These are phyloP conservation scores for Melozone crissalis DNA, from an alignment of 2,113 vertebrate genomes.

Conservation along the genomic window DNA sequence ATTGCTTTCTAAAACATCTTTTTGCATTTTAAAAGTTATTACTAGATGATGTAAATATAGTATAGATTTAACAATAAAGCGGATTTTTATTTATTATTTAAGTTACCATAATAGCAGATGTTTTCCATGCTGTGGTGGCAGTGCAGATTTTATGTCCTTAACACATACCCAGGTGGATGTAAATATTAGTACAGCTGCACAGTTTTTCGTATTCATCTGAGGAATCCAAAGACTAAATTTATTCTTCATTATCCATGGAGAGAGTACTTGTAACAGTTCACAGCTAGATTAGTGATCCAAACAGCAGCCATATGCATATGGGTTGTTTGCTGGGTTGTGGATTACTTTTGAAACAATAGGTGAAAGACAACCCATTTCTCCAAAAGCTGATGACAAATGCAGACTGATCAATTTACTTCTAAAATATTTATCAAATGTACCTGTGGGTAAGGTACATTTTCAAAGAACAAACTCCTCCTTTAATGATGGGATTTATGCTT, in stretches of 20 bases:
- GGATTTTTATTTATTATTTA: background rate
- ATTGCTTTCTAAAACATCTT: background rate
- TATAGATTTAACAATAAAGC: background rate
- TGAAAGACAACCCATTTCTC: background rate
- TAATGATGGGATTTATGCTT: background rate
- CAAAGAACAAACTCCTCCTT: background rate
- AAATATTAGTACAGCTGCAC: conserved; percentile 43
- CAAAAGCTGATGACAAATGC: background rate
- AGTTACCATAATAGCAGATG: conserved; percentile 10
- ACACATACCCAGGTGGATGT: background rate
- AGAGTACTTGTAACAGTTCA: background rate
- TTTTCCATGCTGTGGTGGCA: background rate
- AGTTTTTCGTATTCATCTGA: background rate
- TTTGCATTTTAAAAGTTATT: background rate
- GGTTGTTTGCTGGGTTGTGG: background rate
- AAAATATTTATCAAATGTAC: background rate
- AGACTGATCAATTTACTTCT: background rate
- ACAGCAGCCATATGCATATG: background rate
- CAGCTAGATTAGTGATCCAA: background rate
- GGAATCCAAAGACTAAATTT: conserved; percentile 17
- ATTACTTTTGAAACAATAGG: background rate
- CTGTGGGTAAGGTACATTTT: background rate
- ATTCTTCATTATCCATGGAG: background rate
- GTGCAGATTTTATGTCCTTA: conserved; percentile 29
- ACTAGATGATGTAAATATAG: background rate